phyloP scores from a whole-genome alignment of 2,888 invertebrate species.

The Epinotia brunnichana region DNA sequence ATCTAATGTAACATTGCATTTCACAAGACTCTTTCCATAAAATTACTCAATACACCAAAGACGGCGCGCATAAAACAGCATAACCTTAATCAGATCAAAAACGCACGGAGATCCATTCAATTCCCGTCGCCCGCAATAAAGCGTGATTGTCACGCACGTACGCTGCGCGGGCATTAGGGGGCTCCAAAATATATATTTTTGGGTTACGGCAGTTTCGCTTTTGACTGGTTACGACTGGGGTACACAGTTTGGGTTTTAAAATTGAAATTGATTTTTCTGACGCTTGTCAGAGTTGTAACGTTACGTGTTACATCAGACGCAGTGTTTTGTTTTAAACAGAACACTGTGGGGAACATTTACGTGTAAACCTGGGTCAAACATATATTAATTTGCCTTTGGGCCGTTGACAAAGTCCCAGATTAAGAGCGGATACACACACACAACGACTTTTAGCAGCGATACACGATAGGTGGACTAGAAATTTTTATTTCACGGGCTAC shows the following conservation, averaged over 20 bases:
- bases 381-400: not conserved
- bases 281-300: constrained; percentile 12
- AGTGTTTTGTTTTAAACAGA: not conserved
- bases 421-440: too few relatives aligned
- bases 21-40: not conserved
- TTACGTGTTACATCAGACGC: not conserved
- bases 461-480: too few relatives aligned
- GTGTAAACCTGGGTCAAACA: not conserved
- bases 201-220: constrained; percentile 51
- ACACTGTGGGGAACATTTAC: not conserved
- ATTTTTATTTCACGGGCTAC: too few relatives aligned
- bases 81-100: constrained; percentile 43
- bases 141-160: constrained; percentile 83
- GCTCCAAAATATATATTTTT: constrained; percentile 65
- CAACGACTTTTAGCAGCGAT: too few relatives aligned
- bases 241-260: constrained; percentile 39
- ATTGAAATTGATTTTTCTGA: constrained; percentile 37
- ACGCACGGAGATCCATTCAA: constrained; percentile 67
- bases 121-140: constrained; percentile 74
- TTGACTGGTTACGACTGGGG: constrained; percentile 46
- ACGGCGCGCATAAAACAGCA: constrained; percentile 32
- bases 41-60: constrained; percentile 10
- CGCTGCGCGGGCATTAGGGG: constrained; percentile 68
- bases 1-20: not conserved
- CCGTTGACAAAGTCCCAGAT: not conserved